Evolutionary conservation across 2,888 invertebrate species (phyloP).

Genomic region (Cheilosia pagana): DNA sequence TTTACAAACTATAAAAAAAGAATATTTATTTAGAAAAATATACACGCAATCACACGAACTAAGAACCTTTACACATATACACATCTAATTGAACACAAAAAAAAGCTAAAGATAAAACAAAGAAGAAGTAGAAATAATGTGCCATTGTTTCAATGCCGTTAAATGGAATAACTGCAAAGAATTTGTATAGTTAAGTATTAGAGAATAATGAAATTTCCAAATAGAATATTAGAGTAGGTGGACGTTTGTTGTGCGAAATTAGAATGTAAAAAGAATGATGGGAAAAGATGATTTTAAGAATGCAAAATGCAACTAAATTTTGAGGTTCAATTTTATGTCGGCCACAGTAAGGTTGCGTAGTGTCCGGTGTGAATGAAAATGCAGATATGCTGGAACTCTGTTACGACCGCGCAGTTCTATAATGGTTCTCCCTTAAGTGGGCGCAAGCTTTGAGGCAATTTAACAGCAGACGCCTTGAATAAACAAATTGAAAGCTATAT

Average conservation of each 20-base stretch:
- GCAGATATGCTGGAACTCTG: no score
- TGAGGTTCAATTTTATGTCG: no score
- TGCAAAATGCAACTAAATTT: constrained; percentile 14
- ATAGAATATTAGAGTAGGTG: constrained; percentile 15
- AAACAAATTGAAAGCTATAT: no score
- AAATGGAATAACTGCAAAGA: neutral
- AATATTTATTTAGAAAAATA: constrained; percentile 51
- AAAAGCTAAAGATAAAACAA: neutral
- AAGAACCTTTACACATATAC: constrained; percentile 11
- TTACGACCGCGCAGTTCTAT: no score
- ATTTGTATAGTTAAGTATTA: constrained; percentile 30
- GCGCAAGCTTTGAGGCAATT: no score
- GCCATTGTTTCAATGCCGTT: constrained; percentile 54
- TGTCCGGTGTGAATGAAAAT: no score
- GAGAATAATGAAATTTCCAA: constrained; percentile 33
- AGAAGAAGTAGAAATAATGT: constrained; percentile 25
- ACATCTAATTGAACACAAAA: constrained; percentile 17
- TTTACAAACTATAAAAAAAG: constrained; percentile 5
- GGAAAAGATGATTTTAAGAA: neutral
- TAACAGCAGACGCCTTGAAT: no score
- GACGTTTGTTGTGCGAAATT: constrained; percentile 33
- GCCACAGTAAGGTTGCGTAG: no score
- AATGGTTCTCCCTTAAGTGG: no score
- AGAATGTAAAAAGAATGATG: constrained; percentile 1
- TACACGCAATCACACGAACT: constrained; percentile 49